Percentiles rank a stretch among this genome's conserved stretches.
Conservation (phyloP, 2,888 invertebrate genomes). For the Drosophila neonasuta region DNA sequence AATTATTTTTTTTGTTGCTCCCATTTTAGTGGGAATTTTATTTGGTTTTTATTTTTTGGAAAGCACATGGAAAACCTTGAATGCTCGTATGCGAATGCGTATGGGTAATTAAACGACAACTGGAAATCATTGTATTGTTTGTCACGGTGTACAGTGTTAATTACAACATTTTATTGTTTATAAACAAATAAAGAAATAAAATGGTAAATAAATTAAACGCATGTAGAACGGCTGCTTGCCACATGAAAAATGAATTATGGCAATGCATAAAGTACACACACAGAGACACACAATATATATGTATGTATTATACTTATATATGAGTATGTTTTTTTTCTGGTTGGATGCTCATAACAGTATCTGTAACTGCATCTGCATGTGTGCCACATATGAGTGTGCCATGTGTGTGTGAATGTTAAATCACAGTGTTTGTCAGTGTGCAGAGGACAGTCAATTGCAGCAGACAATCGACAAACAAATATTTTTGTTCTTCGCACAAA, state of each 20-base stretch:
- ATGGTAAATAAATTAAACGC: slow-evolving; percentile 52
- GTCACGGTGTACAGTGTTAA: slow-evolving; percentile 49
- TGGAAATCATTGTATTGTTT: slow-evolving; percentile 25
- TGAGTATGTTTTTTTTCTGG: slow-evolving; percentile 40
- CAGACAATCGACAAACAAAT: slow-evolving; percentile 37
- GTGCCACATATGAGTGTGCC: background rate
- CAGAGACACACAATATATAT: slow-evolving; percentile 5
- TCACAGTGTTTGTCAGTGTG: slow-evolving; percentile 50
- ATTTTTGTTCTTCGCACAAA: slow-evolving; percentile 36
- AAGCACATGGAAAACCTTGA: slow-evolving; percentile 50
- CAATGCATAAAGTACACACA: slow-evolving; percentile 13
- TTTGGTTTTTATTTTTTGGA: slow-evolving; percentile 2
- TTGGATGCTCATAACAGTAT: slow-evolving; percentile 1
- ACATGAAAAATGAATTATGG: slow-evolving; percentile 49
- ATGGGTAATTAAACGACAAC: slow-evolving; percentile 24
- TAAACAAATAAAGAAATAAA: slow-evolving; percentile 48
- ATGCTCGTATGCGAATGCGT: slow-evolving; percentile 28
- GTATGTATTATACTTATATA: background rate
- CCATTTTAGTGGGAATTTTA: slow-evolving; percentile 11
- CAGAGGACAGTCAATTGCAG: slow-evolving; percentile 50
- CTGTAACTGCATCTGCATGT: slow-evolving; percentile 10
- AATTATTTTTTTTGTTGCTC: slow-evolving; percentile 40
- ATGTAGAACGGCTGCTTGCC: slow-evolving; percentile 24
- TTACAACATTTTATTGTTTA: slow-evolving; percentile 56
- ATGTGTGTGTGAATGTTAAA: slow-evolving; percentile 27